A percentile compares a stretch with the other conserved stretches of the same genome.
Conservation (phyloP, 2,113 vertebrate species). For the Gyps fulvus region DNA sequence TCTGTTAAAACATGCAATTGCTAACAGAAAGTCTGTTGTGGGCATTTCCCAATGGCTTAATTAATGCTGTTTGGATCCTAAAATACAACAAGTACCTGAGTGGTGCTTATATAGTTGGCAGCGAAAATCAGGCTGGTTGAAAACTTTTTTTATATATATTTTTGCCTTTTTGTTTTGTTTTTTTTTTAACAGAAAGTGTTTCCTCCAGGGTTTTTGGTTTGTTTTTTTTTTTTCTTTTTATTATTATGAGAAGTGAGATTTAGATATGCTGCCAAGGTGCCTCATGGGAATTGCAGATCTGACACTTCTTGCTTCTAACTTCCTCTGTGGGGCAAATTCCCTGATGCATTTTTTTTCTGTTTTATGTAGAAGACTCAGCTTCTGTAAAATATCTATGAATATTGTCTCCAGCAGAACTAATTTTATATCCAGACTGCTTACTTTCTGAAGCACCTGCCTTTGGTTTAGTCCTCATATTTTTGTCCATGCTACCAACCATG, state of each 20-base stretch:
- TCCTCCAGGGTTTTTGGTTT: neutral
- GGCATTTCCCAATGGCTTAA: neutral
- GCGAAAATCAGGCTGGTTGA: neutral
- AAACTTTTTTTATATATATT: neutral
- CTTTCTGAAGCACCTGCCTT: neutral
- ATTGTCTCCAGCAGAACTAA: neutral
- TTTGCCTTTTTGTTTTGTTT: neutral
- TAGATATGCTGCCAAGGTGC: neutral
- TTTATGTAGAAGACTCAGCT: neutral
- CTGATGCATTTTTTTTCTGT: neutral
- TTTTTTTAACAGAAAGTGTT: neutral
- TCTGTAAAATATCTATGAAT: conserved; percentile 2
- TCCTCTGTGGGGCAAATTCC: neutral
- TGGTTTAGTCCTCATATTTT: neutral
- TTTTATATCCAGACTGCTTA: neutral
- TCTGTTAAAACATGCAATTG: neutral
- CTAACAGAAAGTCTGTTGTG: neutral
- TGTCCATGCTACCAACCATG: neutral
- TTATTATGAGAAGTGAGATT: neutral
- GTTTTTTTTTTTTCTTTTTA: neutral
- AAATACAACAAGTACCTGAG: neutral
- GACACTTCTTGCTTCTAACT: neutral
- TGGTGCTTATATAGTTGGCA: neutral
- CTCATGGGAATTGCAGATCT: neutral
- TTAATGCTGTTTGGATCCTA: neutral